A percentile compares a stretch with the other conserved stretches of the same genome.
These are phyloP conservation scores for Linyphia triangularis DNA, from an alignment of 2,888 invertebrate genomes.

Conservation along the genomic window DNA sequence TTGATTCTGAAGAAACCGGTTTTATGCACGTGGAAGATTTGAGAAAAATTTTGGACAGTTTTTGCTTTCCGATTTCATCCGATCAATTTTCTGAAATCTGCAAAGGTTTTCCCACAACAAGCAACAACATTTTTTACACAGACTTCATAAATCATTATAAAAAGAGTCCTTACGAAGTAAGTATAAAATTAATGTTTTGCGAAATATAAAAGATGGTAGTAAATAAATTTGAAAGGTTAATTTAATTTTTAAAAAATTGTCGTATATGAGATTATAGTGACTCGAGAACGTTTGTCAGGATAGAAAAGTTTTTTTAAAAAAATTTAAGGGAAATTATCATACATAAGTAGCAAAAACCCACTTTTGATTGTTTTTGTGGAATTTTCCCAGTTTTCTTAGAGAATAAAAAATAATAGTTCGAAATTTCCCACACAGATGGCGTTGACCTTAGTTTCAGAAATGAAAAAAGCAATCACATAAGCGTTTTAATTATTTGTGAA, in stretches of 20 bases:
- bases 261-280: not conserved
- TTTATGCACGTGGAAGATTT: slow-evolving; percentile 34
- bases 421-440: no score
- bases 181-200: not conserved
- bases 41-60: slow-evolving; percentile 34
- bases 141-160: slow-evolving; percentile 55
- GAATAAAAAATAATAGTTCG: no score
- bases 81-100: slow-evolving; percentile 44
- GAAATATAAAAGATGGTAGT: not conserved
- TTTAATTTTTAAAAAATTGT: not conserved
- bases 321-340: no score
- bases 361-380: no score
- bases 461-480: no score
- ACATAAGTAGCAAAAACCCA: no score
- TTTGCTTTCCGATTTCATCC: slow-evolving; percentile 50
- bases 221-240: not conserved
- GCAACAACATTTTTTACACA: slow-evolving; percentile 54
- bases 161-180: slow-evolving; percentile 62
- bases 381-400: no score
- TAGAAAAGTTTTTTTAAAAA: no score
- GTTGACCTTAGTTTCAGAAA: no score
- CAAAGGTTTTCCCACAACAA: not conserved
- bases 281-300: no score
- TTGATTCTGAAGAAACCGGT: slow-evolving; percentile 66
- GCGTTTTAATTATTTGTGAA: no score